Evolutionary conservation across 1,140 invertebrate genomes (phyloP).

Genomic region (Brachionus sp.): DNA sequence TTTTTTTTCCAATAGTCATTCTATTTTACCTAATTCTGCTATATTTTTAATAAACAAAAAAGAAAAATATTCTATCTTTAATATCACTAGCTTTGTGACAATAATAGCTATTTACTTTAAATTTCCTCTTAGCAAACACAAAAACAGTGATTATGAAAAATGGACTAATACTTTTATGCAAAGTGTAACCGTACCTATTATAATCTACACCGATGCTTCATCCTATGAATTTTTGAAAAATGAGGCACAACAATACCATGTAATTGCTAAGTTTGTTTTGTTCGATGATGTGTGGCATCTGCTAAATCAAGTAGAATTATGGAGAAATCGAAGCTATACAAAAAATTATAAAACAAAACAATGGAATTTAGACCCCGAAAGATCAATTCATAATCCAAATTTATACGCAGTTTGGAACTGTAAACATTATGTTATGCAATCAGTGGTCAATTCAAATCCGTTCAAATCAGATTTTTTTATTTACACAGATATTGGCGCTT

Average conservation of each 20-base stretch:
- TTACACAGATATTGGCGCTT: background rate
- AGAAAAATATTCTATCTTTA: too few species aligned
- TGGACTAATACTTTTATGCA: background rate
- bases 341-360: background rate
- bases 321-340: background rate
- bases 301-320: background rate
- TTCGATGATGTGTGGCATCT: background rate
- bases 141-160: background rate
- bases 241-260: background rate
- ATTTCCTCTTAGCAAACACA: background rate
- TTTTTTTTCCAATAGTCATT: too few species aligned
- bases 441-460: background rate
- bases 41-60: too few species aligned
- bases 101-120: constrained; percentile 11
- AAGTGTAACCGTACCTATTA: background rate
- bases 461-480: background rate
- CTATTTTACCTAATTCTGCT: too few species aligned
- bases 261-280: background rate
- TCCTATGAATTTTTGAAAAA: background rate
- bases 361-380: background rate
- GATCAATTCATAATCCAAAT: background rate
- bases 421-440: background rate
- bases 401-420: background rate
- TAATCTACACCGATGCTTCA: background rate
- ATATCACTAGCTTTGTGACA: background rate